These are phyloP conservation scores for Adelognathus sp. DNA, from an alignment of 2,888 invertebrate genomes.

Conservation along the genomic window DNA sequence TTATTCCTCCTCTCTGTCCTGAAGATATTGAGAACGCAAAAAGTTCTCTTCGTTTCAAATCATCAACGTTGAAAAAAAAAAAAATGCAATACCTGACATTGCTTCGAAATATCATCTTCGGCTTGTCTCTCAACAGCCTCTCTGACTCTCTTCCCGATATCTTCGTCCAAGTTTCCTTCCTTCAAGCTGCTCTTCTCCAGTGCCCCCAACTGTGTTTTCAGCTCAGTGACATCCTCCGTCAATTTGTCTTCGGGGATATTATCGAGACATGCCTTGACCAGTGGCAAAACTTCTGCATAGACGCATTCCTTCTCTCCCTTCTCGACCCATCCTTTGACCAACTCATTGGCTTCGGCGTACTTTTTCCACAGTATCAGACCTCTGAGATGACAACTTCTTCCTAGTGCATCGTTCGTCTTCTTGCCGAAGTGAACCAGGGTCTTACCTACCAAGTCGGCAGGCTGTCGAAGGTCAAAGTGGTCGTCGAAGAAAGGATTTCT, in stretches of 20 bases:
- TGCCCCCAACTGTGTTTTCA: conserved; percentile 70
- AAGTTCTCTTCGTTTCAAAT: no score
- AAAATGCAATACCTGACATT: conserved; percentile 84
- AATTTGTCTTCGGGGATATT: conserved; percentile 73
- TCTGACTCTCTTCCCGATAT: conserved; percentile 82
- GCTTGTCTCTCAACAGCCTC: conserved; percentile 83
- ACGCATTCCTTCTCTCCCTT: conserved; percentile 67
- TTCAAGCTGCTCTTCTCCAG: conserved; percentile 64
- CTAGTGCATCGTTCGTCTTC: conserved; percentile 81
- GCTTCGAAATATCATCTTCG: conserved; percentile 84
- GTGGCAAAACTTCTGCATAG: conserved; percentile 79
- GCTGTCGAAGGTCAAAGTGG: conserved; percentile 92
- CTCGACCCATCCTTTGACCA: conserved; percentile 73
- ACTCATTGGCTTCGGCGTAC: conserved; percentile 82
- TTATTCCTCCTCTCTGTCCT: no score
- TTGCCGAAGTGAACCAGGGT: conserved; percentile 87
- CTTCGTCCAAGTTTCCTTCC: conserved; percentile 79
- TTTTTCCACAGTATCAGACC: conserved; percentile 88
- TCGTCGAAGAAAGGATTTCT: conserved; percentile 93
- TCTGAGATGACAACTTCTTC: conserved; percentile 84
- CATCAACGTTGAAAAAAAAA: no score
- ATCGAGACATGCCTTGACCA: conserved; percentile 78
- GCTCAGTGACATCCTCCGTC: conserved; percentile 77
- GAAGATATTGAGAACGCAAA: no score
- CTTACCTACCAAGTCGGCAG: conserved; percentile 90